A percentile compares a stretch with the other conserved stretches of the same genome.
phyloP scores from a whole-genome alignment of 1,140 invertebrate genomes.

The Metopolophium dirhodum region DNA sequence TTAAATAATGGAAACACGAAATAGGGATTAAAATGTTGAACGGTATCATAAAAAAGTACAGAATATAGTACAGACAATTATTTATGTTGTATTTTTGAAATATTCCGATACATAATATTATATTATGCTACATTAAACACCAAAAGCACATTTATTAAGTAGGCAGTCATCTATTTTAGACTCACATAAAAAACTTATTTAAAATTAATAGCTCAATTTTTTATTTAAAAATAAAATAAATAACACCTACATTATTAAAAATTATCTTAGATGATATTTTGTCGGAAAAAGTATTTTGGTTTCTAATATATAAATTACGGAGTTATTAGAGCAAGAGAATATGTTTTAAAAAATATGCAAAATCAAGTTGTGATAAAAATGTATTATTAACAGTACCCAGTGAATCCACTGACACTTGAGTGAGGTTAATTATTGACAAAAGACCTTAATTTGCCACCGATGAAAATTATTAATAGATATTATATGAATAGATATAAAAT shows the following conservation, averaged over 20 bases:
- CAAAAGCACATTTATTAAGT: not conserved
- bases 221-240: slow-evolving; percentile 12
- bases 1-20: not conserved
- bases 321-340: not conserved
- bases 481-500: not conserved
- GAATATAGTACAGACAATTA: not conserved
- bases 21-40: not conserved
- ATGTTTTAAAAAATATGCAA: not conserved
- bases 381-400: not conserved
- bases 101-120: not conserved
- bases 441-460: not conserved
- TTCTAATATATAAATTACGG: not conserved
- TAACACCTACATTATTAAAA: not conserved
- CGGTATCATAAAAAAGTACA: too few relatives aligned
- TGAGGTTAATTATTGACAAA: not conserved
- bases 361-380: not conserved
- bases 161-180: not conserved
- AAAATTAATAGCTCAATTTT: not conserved
- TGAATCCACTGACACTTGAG: not conserved
- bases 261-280: not conserved
- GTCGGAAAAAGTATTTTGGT: not conserved
- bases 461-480: not conserved
- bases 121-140: not conserved
- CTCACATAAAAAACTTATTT: not conserved
- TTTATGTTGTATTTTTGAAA: slow-evolving; percentile 7